These are phyloP conservation scores for Motacilla tschutschensis DNA, from an alignment of 2,113 vertebrate genomes.

Conservation along the genomic window DNA sequence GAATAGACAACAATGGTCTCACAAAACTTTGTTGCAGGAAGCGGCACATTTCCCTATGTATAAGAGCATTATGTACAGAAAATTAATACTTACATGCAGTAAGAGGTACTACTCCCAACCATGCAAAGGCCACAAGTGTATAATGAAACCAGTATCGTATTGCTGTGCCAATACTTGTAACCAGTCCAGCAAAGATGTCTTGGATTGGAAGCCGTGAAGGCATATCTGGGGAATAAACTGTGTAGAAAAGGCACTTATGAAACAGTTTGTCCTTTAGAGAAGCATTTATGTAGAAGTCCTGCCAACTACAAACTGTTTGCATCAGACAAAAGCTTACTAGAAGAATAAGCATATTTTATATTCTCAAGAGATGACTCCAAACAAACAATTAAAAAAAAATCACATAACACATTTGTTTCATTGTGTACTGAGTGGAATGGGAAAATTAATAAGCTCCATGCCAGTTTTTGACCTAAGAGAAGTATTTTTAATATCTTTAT, in stretches of 20 bases:
- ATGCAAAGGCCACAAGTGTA: conserved; percentile 98
- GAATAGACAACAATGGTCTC: background rate
- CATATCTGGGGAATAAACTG: conserved; percentile 99
- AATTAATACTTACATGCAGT: conserved; percentile 91
- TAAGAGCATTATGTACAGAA: background rate
- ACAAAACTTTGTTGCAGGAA: background rate
- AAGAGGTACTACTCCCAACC: conserved; percentile 98
- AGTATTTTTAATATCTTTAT: background rate
- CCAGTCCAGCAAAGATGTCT: conserved; percentile 96
- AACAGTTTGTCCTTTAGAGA: background rate
- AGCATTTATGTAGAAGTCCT: background rate
- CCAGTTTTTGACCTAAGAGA: background rate
- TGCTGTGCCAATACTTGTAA: conserved; percentile 97
- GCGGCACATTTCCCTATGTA: background rate
- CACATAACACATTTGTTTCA: background rate
- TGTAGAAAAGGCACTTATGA: conserved; percentile 3
- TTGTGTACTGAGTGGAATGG: background rate
- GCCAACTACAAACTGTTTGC: background rate
- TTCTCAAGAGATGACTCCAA: background rate
- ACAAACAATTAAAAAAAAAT: background rate
- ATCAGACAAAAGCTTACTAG: background rate
- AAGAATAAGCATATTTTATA: background rate
- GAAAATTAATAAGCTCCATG: background rate
- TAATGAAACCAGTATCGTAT: conserved; percentile 99
- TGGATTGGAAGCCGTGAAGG: conserved; percentile 97